Conservation (phyloP, 2,888 invertebrate genomes). For the Lasiommata megera region DNA sequence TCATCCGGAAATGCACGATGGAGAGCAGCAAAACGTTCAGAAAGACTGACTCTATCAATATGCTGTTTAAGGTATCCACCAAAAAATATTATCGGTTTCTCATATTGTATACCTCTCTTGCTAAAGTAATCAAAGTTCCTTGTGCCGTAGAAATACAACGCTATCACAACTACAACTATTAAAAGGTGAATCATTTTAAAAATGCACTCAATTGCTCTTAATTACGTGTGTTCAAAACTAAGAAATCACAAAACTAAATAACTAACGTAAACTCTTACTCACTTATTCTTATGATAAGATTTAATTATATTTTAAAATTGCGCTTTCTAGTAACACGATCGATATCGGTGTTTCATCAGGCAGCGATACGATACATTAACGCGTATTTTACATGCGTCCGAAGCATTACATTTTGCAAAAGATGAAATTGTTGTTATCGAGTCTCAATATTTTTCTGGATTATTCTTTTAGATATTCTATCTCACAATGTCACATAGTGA, state of each 20-base stretch:
- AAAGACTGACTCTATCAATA: slow-evolving; percentile 24
- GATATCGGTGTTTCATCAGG: neutral
- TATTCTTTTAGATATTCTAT: no score
- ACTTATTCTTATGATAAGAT: neutral
- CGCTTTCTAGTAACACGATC: no score
- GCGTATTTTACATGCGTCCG: no score
- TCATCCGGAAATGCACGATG: slow-evolving; percentile 41
- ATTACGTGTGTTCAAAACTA: neutral
- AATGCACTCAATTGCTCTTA: neutral
- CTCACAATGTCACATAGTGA: no score
- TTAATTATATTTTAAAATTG: neutral
- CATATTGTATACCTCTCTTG: slow-evolving; percentile 25
- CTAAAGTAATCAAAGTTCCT: slow-evolving; percentile 28
- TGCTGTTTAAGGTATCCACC: slow-evolving; percentile 25
- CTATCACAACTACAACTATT: neutral
- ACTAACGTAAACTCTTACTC: neutral
- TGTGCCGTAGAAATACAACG: slow-evolving; percentile 26
- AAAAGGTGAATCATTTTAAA: neutral
- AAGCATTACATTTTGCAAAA: no score
- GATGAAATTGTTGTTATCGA: no score
- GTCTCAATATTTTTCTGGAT: no score
- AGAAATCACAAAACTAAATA: neutral
- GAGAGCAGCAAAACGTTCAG: slow-evolving; percentile 33
- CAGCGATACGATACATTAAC: neutral
- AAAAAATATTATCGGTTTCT: slow-evolving; percentile 24